Evolutionary conservation across 2,797 vertebrate genomes (phyloP).

Genomic region (Siniperca obscura): DNA sequence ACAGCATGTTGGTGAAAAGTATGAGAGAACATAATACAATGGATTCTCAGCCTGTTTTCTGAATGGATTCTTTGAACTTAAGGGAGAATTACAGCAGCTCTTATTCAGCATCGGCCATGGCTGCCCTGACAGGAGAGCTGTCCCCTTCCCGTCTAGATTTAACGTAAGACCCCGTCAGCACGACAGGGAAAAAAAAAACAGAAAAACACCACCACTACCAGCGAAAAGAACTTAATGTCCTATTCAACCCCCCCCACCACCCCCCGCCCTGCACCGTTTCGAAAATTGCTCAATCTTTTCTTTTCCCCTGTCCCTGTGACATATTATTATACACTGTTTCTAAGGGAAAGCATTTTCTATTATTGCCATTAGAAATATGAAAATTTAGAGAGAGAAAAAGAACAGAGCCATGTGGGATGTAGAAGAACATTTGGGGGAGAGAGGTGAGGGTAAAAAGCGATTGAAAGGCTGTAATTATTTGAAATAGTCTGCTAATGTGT

Average conservation of each 20-base stretch:
- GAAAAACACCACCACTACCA: constrained; percentile 90
- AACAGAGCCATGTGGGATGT: constrained; percentile 59
- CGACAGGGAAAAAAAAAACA: constrained; percentile 89
- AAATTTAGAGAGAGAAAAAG: constrained; percentile 85
- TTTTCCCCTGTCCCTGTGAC: constrained; percentile 82
- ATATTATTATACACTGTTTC: constrained; percentile 99
- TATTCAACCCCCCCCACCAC: constrained; percentile 90
- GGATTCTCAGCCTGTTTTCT: constrained; percentile 85
- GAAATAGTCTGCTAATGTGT: constrained; percentile 96
- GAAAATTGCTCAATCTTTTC: constrained; percentile 98
- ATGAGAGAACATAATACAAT: constrained; percentile 79
- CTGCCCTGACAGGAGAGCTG: constrained; percentile 93
- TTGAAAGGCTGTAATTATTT: constrained; percentile 96
- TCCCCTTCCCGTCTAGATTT: constrained; percentile 90
- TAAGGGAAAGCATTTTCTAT: constrained; percentile 91
- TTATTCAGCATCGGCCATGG: constrained; percentile 87
- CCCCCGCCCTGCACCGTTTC: constrained; percentile 84
- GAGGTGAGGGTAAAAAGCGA: constrained; percentile 85
- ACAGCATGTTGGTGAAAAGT: constrained; percentile 46
- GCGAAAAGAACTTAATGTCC: constrained; percentile 98
- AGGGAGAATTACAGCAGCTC: constrained; percentile 89
- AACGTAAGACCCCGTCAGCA: constrained; percentile 89
- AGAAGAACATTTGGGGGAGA: constrained; percentile 85
- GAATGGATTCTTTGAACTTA: constrained; percentile 89
- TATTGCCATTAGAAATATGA: constrained; percentile 94